Base-by-base conservation (phyloP, 2,113 vertebrate genomes). In the Meriones unguiculatus region DNA sequence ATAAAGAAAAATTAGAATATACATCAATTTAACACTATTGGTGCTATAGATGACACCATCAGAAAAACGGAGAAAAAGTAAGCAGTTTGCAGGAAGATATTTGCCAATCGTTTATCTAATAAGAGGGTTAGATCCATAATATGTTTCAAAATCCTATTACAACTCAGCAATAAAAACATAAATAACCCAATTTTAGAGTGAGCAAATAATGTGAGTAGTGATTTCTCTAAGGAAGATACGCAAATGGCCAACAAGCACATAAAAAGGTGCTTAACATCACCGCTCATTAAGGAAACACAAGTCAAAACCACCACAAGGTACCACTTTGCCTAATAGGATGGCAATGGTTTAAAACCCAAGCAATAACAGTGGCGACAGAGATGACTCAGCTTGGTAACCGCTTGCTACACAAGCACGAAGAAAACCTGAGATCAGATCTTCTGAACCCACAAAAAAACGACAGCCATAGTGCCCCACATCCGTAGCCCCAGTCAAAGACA, bases 291-390 rank as follows among this genome's bases (percentile, higher is more conserved):
- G 64, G 64, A 95, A 95, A 84, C 54, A 12, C 64, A 93, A 90
- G 91, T 95, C 46, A 89, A 97, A 96, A 64, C 50, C 28, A 93
- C 50, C 87, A 9, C 70, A 72, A 93, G 87, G 70, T 67, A 69
- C 6, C 14, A 89, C 72, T 84, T 87, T n/a, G 41, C 5, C 30
- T 20, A 89, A 25, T 59, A 65, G n/a, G 17, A 52, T 73, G 14
- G 54, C 75, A 84, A n/a, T 86, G 77, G 75, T 52, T 80, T 67
- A 62, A 77, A 89, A 81, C 7, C 35, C 41, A 91, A 77, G 64
- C 35, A 72, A 76, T 85, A 57, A 67, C 25, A 38, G 81, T 70
- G 0, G 1, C 15, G 30, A 65, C 22, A 6, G 8, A 95, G 28
- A 46, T 62, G 7, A 41, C 30, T 52, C 46, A 8, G 9, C 41